Evolutionary conservation across 2,888 invertebrate species (phyloP).

Genomic region (Troglohyphantes excavatus): DNA sequence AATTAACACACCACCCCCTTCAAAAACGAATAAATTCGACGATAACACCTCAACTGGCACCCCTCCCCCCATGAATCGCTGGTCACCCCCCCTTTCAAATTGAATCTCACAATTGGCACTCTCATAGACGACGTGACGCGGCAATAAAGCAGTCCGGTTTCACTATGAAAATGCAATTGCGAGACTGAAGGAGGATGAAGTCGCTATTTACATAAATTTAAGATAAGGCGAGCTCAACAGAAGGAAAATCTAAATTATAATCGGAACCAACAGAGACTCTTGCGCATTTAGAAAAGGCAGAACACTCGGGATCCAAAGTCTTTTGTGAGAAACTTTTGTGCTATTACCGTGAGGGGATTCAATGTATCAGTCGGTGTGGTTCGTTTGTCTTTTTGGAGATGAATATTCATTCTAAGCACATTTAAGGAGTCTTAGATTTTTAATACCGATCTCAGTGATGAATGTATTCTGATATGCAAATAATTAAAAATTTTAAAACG

Average conservation of each 20-base stretch:
- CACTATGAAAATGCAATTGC: slow-evolving; percentile 33
- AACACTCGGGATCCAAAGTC: slow-evolving; percentile 1
- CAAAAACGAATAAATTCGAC: not conserved
- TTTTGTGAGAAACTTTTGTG: slow-evolving; percentile 32
- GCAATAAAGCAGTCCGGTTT: slow-evolving; percentile 27
- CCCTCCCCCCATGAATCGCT: not conserved
- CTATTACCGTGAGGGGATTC: slow-evolving; percentile 19
- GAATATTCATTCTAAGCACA: slow-evolving; percentile 37
- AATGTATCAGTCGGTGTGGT: slow-evolving; percentile 10
- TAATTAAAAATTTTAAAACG: no score
- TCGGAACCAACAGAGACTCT: slow-evolving; percentile 31
- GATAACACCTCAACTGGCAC: not conserved
- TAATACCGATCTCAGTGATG: no score
- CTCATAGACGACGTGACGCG: slow-evolving; percentile 36
- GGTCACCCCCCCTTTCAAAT: slow-evolving; percentile 15
- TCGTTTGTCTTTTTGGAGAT: slow-evolving; percentile 29
- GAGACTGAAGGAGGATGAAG: not conserved
- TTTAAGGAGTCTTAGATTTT: not conserved
- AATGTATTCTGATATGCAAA: no score
- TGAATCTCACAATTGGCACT: slow-evolving; percentile 34
- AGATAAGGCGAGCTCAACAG: slow-evolving; percentile 42
- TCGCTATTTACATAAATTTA: slow-evolving; percentile 68
- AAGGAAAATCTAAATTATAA: slow-evolving; percentile 63
- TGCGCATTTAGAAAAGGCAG: not conserved
- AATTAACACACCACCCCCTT: not conserved